Evolutionary conservation across 2,888 invertebrate genomes (phyloP), one percentile per base, ranked within the genome.

Genomic region (Timema cristinae): DNA sequence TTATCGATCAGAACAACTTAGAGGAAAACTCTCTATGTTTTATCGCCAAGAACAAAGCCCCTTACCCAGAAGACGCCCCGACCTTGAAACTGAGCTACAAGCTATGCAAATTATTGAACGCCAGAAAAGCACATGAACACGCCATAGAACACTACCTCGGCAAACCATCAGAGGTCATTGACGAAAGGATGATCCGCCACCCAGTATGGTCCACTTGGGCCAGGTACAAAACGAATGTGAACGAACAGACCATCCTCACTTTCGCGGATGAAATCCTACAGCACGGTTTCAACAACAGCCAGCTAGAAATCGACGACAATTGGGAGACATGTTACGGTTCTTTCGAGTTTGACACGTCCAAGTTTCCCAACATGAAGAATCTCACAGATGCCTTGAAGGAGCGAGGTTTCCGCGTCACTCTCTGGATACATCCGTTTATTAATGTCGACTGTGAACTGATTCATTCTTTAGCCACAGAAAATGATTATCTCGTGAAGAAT

Each of bases 151-250:
- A 84, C 6, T 87, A 88, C 77, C 82, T 92, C 56, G 86, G 87
- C 2, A 88, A 87, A 77, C 91, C 93, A 0, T 81, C 82, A 2
- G 86, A 84, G 48, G 56, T 86, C 68, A 93, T 93, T 0, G 88
- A 90, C 77, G 83, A 84, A 71, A 83, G 87, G 70, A 91, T 94
- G 88, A 88, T 96, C 48, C 83, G 85, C 69, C 85, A 92, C 80
- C 95, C 96, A 0, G 88, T 95, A 72, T 96, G 95, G 94, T 94
- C 95, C 0, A 94, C 95, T 0, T 94, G 94, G 92, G 92, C 92
- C 0, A 85, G 88, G 73, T 93, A 91, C 79, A 88, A 89, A 76
- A 83, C 86, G 2, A 85, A 87, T 74, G 89, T 96, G 2, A 86
- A 87, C 74, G 90, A 93, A 74, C 77, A 80, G 0, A 82, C 83